phyloP scores from a whole-genome alignment of 2,113 vertebrate genomes.

The Albula goreensis region DNA sequence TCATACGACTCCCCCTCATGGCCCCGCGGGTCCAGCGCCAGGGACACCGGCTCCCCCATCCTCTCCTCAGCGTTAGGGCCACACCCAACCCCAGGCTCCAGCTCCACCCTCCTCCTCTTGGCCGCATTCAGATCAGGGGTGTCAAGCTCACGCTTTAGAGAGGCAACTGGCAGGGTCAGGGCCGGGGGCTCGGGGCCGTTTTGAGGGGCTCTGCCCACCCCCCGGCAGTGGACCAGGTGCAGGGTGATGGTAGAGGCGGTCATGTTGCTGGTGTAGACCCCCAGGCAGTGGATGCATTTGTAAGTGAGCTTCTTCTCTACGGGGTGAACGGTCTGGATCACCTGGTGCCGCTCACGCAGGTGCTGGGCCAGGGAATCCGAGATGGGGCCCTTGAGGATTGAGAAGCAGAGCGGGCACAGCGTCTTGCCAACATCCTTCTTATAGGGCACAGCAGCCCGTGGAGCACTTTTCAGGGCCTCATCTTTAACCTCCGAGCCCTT shows the following conservation, averaged over 20 bases:
- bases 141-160: constrained; percentile 83
- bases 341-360: constrained; percentile 90
- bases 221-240: constrained; percentile 94
- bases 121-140: constrained; percentile 69
- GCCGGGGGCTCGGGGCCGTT: constrained; percentile 57
- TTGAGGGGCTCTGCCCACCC: constrained; percentile 82
- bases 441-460: constrained; percentile 74
- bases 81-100: constrained; percentile 64
- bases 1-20: constrained; percentile 91
- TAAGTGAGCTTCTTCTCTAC: constrained; percentile 97
- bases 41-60: constrained; percentile 75
- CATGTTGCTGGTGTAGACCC: constrained; percentile 98
- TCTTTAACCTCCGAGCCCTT: constrained; percentile 76
- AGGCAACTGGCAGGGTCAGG: constrained; percentile 67
- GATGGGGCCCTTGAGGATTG: constrained; percentile 92
- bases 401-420: constrained; percentile 93
- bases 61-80: constrained; percentile 53
- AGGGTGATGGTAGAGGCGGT: constrained; percentile 95
- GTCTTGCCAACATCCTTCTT: constrained; percentile 89
- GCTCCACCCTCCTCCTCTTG: constrained; percentile 80
- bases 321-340: constrained; percentile 94
- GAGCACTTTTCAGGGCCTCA: constrained; percentile 72
- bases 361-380: constrained; percentile 89
- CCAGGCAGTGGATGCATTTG: constrained; percentile 97
- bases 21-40: constrained; percentile 87